Evolutionary conservation across 2,888 invertebrate genomes (phyloP).

Genomic region (Oligia latruncula): DNA sequence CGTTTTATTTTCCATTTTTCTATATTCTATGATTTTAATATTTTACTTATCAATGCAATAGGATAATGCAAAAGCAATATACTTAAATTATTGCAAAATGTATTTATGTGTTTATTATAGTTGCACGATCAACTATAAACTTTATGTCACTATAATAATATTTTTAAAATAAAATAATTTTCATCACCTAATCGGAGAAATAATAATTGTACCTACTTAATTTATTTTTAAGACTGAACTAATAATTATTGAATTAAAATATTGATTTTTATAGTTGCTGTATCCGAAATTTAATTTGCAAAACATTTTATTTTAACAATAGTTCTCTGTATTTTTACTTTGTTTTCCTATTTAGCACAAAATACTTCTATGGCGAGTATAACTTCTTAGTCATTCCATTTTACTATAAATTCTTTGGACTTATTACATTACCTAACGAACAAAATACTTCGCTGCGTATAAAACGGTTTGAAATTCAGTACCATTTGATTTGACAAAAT

Average conservation of each 20-base stretch:
- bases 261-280: slow-evolving; percentile 61
- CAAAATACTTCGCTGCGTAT: background rate
- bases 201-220: slow-evolving; percentile 74
- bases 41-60: slow-evolving; percentile 57
- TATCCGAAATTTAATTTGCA: slow-evolving; percentile 56
- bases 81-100: slow-evolving; percentile 36
- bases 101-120: slow-evolving; percentile 52
- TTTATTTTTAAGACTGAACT: slow-evolving; percentile 86
- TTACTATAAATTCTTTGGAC: slow-evolving; percentile 57
- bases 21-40: slow-evolving; percentile 31
- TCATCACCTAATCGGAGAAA: slow-evolving; percentile 58
- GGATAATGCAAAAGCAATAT: slow-evolving; percentile 51
- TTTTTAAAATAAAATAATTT: slow-evolving; percentile 43
- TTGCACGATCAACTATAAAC: slow-evolving; percentile 44
- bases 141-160: slow-evolving; percentile 31
- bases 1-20: slow-evolving; percentile 11
- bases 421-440: slow-evolving; percentile 59
- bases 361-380: slow-evolving; percentile 67
- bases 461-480: background rate
- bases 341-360: slow-evolving; percentile 70
- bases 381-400: slow-evolving; percentile 79
- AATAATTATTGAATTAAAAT: slow-evolving; percentile 75
- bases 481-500: background rate
- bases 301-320: slow-evolving; percentile 62
- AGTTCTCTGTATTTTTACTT: slow-evolving; percentile 55